Percentiles rank a stretch among this genome's conserved stretches.
These are phyloP conservation scores for Eciton burchellii DNA, from an alignment of 1,140 invertebrate genomes.

Conservation along the genomic window DNA sequence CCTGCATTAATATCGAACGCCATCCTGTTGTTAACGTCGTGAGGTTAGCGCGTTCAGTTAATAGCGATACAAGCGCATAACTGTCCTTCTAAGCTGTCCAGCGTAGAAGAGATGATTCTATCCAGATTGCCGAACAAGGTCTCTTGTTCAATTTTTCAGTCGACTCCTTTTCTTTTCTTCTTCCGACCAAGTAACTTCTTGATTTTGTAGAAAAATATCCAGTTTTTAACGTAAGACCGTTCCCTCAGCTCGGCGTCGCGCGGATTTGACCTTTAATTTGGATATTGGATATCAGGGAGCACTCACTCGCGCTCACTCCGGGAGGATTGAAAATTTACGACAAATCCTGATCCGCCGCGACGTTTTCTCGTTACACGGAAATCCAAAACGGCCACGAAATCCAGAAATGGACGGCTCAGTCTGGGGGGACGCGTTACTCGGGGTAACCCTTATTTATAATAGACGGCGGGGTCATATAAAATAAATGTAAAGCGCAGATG, in stretches of 20 bases:
- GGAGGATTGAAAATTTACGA: background rate
- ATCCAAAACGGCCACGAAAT: background rate
- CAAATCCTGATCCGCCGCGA: background rate
- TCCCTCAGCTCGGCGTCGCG: background rate
- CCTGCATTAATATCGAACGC: slow-evolving; percentile 19
- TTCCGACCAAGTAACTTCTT: too few species aligned
- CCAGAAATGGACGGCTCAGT: background rate
- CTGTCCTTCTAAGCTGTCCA: background rate
- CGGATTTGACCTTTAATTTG: background rate
- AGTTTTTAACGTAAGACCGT: too few species aligned
- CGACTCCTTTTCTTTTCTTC: too few species aligned
- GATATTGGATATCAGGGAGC: background rate
- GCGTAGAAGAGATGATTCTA: too few species aligned
- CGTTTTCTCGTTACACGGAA: background rate
- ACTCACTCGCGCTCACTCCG: background rate
- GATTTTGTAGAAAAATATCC: too few species aligned
- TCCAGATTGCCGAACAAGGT: too few species aligned
- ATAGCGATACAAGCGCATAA: background rate
- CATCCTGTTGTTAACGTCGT: background rate
- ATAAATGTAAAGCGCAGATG: slow-evolving; percentile 49
- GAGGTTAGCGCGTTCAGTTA: background rate
- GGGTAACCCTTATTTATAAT: slow-evolving; percentile 34
- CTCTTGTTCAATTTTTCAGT: too few species aligned
- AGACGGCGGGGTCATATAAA: slow-evolving; percentile 32
- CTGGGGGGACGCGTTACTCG: background rate